Evolutionary conservation across 2,797 vertebrate genomes (phyloP).

Genomic region (Lagorchestes hirsutus): DNA sequence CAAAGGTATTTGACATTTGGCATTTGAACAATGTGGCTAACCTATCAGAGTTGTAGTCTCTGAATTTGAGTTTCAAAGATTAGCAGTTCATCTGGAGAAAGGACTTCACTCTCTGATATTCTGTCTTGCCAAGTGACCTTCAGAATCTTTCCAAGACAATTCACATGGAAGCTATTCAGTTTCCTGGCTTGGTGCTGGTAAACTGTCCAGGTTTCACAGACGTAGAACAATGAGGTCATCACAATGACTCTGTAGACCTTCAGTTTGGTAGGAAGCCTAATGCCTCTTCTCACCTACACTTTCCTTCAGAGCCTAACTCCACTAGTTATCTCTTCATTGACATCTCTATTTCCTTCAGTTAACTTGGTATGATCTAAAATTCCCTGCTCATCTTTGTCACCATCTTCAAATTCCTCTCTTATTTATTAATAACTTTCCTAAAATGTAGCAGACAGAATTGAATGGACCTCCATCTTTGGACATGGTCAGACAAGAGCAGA

Average conservation of each 20-base stretch:
- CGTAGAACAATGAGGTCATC: not conserved
- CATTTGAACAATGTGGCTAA: not conserved
- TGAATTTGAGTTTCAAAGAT: not conserved
- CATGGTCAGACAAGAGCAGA: not conserved
- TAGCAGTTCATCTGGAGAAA: not conserved
- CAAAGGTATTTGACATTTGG: not conserved
- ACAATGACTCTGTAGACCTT: not conserved
- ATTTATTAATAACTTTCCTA: not conserved
- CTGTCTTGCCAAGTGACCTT: not conserved
- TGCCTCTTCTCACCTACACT: not conserved
- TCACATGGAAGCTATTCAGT: not conserved
- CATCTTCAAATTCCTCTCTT: not conserved
- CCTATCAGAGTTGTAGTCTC: not conserved
- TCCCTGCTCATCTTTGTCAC: not conserved
- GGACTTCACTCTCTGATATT: no score
- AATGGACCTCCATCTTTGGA: not conserved
- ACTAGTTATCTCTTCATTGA: not conserved
- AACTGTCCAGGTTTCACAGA: not conserved
- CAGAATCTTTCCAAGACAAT: not conserved
- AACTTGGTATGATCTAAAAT: not conserved
- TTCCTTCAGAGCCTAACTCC: not conserved
- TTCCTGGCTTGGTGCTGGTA: not conserved
- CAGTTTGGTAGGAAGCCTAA: not conserved
- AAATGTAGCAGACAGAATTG: not conserved
- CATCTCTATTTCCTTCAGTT: not conserved